These are phyloP conservation scores for Bruchidius siliquastri DNA, from an alignment of 2,888 invertebrate species.

Conservation along the genomic window DNA sequence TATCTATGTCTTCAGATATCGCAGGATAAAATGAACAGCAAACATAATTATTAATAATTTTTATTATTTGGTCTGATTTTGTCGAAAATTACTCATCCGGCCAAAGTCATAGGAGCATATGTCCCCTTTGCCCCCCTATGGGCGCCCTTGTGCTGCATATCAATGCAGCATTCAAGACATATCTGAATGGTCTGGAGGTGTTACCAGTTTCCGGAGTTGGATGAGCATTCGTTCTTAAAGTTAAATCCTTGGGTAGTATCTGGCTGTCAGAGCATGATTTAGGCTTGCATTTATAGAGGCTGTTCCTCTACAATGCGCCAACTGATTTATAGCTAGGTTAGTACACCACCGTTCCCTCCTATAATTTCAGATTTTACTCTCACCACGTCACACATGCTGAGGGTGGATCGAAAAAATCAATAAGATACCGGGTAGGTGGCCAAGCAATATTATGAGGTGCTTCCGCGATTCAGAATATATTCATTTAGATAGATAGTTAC, in stretches of 20 bases:
- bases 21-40: too few relatives aligned
- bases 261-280: slow-evolving; percentile 45
- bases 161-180: too few relatives aligned
- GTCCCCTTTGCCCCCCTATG: too few relatives aligned
- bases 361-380: slow-evolving; percentile 34
- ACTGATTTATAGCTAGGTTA: slow-evolving; percentile 45
- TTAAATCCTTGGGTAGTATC: slow-evolving; percentile 42
- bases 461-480: too few relatives aligned
- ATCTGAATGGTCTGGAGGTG: slow-evolving; percentile 8
- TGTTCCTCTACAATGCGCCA: slow-evolving; percentile 33
- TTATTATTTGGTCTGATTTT: too few relatives aligned
- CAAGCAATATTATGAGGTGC: too few relatives aligned
- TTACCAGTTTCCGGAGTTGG: slow-evolving; percentile 15
- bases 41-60: too few relatives aligned
- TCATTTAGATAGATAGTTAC: too few relatives aligned
- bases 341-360: slow-evolving; percentile 34
- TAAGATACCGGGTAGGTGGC: not conserved
- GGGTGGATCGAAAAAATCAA: not conserved
- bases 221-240: slow-evolving; percentile 32
- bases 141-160: too few relatives aligned
- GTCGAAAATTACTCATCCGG: too few relatives aligned
- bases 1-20: too few relatives aligned
- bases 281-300: slow-evolving; percentile 45
- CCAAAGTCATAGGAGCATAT: too few relatives aligned
- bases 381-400: slow-evolving; percentile 17